A percentile compares a stretch with the other conserved stretches of the same genome.
Evolutionary conservation across 2,113 vertebrate genomes (phyloP).

Genomic region (Ceyx cyanopectus): DNA sequence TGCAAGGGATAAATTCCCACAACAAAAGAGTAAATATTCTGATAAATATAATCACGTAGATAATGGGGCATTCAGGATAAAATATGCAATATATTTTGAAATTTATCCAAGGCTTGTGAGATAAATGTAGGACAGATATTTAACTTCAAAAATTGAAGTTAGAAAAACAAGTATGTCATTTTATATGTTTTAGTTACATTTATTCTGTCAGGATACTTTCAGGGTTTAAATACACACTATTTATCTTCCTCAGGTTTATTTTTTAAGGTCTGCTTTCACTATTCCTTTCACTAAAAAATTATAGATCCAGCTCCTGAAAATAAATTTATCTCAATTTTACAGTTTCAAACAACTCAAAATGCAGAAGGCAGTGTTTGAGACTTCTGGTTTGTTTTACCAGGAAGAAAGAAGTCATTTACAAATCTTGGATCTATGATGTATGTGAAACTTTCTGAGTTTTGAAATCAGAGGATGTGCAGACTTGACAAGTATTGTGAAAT

Average conservation of each 20-base stretch:
- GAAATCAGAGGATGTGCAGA: neutral
- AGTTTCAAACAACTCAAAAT: neutral
- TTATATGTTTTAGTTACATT: neutral
- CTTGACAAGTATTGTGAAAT: neutral
- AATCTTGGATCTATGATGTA: neutral
- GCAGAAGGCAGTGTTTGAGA: neutral
- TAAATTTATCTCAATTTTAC: neutral
- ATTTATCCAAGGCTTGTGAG: neutral
- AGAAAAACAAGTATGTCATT: neutral
- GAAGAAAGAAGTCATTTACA: neutral
- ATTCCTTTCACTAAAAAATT: neutral
- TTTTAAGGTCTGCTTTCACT: neutral
- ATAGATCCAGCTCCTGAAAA: neutral
- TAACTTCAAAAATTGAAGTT: neutral
- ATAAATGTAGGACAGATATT: neutral
- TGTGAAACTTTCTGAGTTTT: neutral
- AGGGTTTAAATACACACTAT: neutral
- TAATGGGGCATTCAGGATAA: neutral
- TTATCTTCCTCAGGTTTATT: neutral
- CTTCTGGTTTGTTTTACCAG: neutral
- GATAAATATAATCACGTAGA: neutral
- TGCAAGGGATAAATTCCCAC: neutral
- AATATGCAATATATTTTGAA: neutral
- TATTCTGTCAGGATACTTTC: neutral
- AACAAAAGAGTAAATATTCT: neutral